Evolutionary conservation across 2,888 invertebrate species (phyloP).

Genomic region (Branchipolynoe longqiensis): DNA sequence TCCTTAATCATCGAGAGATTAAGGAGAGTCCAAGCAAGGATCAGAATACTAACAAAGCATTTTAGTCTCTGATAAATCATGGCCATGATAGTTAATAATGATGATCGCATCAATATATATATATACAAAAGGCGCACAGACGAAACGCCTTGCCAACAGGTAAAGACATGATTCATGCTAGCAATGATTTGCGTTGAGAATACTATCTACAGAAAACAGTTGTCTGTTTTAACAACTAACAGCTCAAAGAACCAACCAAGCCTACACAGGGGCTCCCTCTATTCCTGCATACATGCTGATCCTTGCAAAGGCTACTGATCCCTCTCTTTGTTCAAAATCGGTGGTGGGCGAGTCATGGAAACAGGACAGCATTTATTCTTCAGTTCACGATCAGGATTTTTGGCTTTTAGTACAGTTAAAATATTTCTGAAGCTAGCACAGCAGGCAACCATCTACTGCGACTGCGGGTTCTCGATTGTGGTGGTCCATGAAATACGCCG

Average conservation of each 20-base stretch:
- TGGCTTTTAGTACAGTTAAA: no score
- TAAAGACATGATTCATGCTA: neutral
- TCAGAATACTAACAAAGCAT: conserved; percentile 16
- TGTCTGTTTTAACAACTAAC: conserved; percentile 33
- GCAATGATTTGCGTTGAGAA: conserved; percentile 9
- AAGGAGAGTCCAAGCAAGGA: conserved; percentile 23
- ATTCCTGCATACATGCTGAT: conserved; percentile 8
- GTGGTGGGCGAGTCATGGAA: conserved; percentile 5
- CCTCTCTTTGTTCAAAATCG: neutral
- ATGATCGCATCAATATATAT: conserved; percentile 5
- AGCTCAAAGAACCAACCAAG: conserved; percentile 42
- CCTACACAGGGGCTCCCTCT: conserved; percentile 26
- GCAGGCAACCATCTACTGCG: no score
- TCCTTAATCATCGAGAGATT: neutral
- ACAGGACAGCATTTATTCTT: no score
- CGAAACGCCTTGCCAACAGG: conserved; percentile 32
- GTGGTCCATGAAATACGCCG: no score
- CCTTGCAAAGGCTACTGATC: conserved; percentile 24
- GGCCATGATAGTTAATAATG: conserved; percentile 7
- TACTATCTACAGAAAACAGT: conserved; percentile 24
- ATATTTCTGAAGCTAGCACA: no score
- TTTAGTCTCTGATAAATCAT: conserved; percentile 4
- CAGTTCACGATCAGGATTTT: no score
- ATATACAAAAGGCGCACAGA: conserved; percentile 40
- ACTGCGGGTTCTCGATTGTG: no score